phyloP scores from a whole-genome alignment of 2,113 vertebrate species.

The Zapornia atra region DNA sequence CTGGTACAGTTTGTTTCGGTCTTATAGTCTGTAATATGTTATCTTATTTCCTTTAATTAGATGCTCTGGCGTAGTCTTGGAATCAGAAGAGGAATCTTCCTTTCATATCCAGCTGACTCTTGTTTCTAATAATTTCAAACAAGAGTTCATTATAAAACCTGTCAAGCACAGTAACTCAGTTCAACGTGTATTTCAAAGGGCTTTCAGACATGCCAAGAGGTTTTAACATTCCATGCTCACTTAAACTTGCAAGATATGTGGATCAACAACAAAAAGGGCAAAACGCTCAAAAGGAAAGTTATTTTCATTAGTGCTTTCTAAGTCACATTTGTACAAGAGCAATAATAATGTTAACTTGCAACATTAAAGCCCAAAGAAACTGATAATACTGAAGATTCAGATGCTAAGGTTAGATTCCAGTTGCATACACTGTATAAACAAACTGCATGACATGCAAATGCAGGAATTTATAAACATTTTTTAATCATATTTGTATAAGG shows the following conservation, averaged over 20 bases:
- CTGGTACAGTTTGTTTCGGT: neutral
- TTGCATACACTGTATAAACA: neutral
- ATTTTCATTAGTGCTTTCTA: neutral
- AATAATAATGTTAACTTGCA: neutral
- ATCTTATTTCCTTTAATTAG: neutral
- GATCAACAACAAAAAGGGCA: neutral
- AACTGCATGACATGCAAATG: neutral
- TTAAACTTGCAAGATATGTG: neutral
- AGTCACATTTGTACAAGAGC: neutral
- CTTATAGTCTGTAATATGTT: neutral
- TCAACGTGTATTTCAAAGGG: neutral
- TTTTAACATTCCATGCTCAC: conserved; percentile 47
- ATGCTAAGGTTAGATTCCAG: neutral
- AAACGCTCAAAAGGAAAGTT: neutral
- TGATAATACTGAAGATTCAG: neutral
- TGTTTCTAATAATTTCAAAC: neutral
- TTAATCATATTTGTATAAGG: neutral
- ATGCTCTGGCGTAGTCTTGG: neutral
- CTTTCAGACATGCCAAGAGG: conserved; percentile 20
- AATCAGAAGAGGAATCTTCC: neutral
- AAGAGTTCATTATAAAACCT: neutral
- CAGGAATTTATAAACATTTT: neutral
- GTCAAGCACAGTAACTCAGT: neutral
- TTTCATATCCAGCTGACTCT: neutral
- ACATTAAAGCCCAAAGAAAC: neutral